Evolutionary conservation across 1,140 invertebrate species (phyloP), one percentile per base, ranked within the genome.

Genomic region (Zaprionus tsacasi): DNA sequence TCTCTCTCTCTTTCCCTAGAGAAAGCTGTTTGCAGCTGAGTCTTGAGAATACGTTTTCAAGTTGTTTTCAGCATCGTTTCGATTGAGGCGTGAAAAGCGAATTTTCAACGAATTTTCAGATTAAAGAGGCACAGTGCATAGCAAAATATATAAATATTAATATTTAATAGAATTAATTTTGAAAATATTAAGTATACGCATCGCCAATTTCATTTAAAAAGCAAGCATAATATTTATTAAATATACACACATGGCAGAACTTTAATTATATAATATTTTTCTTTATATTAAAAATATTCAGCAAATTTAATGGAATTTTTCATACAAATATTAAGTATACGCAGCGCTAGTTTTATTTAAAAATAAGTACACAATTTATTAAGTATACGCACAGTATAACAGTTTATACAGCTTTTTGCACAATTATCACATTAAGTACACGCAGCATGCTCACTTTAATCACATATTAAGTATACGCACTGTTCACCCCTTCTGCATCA

Each of bases 21-120:
- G 64, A 21, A 72, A 76, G 72, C 59, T 59, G 55, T 76, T 59
- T 64, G 35, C 50, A 64, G 67, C 58, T 70, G 67, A 70, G 72
- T 7, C 55, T 59, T 13, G 43, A 64, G 45, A 52, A 21, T 63
- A 63, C 25, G 17, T 38, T 60, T 59, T 36, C 25, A 59, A 71
- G 40, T 45, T 64, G 48, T 52, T 63, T 59, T 15, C 15, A 45
- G 40, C 40, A n/a, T 45, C 7, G 40, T 7, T 45, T 45, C 40
- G 40, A 45, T 45, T 45, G 40, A 45, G n/a, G 40, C 40, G 40
- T 45, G 40, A 45, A 45, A 15, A 15, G 40, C 21, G 21, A 8
- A 45, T 8, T 45, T 45, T 15, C 40, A 45, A 8, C 8, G 40
- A 45, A 45, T 15, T 45, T 15, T 45, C 7, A 57, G 17, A 13